Percentiles rank a stretch among this genome's conserved stretches.
Evolutionary conservation across 2,113 vertebrate genomes (phyloP).

Genomic region (Grammomys dolichurus): DNA sequence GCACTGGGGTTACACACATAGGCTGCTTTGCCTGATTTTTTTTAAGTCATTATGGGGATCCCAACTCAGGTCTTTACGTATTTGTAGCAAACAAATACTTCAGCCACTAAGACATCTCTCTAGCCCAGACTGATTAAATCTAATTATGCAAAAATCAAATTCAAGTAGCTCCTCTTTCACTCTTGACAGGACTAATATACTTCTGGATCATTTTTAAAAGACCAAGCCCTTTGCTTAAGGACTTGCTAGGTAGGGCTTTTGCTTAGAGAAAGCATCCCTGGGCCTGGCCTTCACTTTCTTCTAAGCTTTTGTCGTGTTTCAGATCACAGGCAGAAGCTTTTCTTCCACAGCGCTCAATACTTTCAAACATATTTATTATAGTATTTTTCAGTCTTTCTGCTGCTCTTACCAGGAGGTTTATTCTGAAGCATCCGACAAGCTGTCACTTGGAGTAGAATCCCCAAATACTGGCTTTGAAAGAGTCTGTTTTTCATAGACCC

Average conservation of each 20-base stretch:
- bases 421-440: not conserved
- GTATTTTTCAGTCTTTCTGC: not conserved
- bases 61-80: not conserved
- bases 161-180: not conserved
- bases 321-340: not conserved
- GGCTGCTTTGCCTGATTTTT: not conserved
- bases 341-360: not conserved
- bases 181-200: not conserved
- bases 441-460: not conserved
- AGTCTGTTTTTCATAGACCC: not conserved
- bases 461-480: not conserved
- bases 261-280: not conserved
- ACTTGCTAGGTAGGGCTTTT: not conserved
- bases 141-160: not conserved
- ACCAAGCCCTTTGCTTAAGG: not conserved
- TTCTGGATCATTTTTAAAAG: slow-evolving; percentile 4
- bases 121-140: not conserved
- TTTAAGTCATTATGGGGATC: not conserved
- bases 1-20: not conserved
- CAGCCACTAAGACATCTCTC: not conserved
- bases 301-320: not conserved
- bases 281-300: not conserved
- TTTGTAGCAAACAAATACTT: not conserved
- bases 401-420: not conserved
- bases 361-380: not conserved